These are phyloP conservation scores for Peromyscus nudipes DNA, from an alignment of 2,797 vertebrate species.

Conservation along the genomic window DNA sequence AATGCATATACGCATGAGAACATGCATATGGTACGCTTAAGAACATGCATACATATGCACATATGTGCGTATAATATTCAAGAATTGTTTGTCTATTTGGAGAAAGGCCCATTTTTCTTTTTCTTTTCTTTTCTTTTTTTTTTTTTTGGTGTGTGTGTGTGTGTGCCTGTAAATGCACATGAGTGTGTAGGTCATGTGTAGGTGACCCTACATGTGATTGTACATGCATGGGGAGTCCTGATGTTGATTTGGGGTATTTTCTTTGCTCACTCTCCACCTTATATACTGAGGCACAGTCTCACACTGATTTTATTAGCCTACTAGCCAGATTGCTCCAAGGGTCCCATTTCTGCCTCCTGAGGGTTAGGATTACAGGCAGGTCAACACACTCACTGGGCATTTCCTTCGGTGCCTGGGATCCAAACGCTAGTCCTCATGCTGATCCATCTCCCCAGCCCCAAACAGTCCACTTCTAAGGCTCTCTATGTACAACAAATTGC, in stretches of 20 bases:
- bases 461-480: neutral
- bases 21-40: neutral
- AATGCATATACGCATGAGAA: neutral
- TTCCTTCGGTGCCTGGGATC: neutral
- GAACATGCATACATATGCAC: neutral
- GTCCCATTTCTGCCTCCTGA: neutral
- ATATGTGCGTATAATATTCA: accelerated
- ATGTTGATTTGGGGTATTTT: neutral
- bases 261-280: neutral
- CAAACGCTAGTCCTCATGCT: neutral
- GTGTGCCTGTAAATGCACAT: neutral
- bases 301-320: neutral
- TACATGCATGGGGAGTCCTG: neutral
- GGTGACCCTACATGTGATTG: neutral
- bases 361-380: neutral
- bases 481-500: neutral
- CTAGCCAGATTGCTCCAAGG: neutral
- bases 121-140: too few species aligned
- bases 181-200: neutral
- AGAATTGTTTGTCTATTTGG: neutral
- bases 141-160: neutral
- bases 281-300: neutral
- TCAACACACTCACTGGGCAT: neutral
- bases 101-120: neutral
- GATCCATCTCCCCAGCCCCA: neutral